phyloP scores from a whole-genome alignment of 2,113 vertebrate species.

The human region GRCh38 chr2:37172001-37172500 shows the following conservation, averaged over 20 bases:
- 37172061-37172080: no score
- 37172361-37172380: background rate
- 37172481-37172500: background rate
- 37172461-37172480: background rate
- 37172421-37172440: conserved; percentile 1
- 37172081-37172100: no score
- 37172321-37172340: background rate
- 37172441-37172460: background rate
- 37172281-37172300: background rate
- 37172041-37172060: background rate
- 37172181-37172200: no score
- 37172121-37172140: no score
- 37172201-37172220: background rate
- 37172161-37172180: no score
- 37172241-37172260: no score
- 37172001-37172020: background rate
- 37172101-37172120: no score
- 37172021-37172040: background rate
- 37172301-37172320: background rate
- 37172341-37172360: background rate
- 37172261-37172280: background rate
- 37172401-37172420: background rate
- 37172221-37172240: background rate
- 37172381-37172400: background rate
- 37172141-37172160: no score